A percentile compares a stretch with the other conserved stretches of the same genome.
Evolutionary conservation across 2,888 invertebrate genomes (phyloP).

Genomic region (Auanema freiburgensis): DNA sequence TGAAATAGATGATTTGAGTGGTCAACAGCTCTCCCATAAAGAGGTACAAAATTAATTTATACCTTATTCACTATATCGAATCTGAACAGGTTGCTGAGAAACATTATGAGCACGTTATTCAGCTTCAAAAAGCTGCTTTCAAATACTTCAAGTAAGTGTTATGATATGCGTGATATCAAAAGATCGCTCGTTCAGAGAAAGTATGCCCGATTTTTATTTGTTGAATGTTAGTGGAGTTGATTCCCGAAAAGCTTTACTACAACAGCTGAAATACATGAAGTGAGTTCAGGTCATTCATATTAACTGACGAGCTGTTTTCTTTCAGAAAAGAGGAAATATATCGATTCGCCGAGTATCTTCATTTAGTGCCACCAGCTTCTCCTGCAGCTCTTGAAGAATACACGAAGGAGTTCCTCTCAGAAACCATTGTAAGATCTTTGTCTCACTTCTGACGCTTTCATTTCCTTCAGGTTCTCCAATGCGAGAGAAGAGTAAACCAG

Average conservation of each 20-base stretch:
- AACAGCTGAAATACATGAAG: conserved; percentile 74
- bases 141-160: conserved; percentile 66
- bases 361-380: conserved; percentile 76
- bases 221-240: conserved; percentile 95
- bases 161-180: neutral
- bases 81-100: conserved; percentile 76
- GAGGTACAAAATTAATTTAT: conserved; percentile 37
- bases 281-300: conserved; percentile 16
- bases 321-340: conserved; percentile 78
- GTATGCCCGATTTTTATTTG: conserved; percentile 80
- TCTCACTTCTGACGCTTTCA: conserved; percentile 20
- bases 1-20: conserved; percentile 83
- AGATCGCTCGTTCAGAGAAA: conserved; percentile 35
- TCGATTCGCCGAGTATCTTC: conserved; percentile 82
- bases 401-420: conserved; percentile 80
- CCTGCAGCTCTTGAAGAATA: conserved; percentile 20
- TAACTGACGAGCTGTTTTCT: conserved; percentile 29
- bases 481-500: conserved; percentile 67
- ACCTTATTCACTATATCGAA: neutral
- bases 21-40: conserved; percentile 49
- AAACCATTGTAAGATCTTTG: conserved; percentile 80
- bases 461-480: conserved; percentile 41
- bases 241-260: conserved; percentile 79
- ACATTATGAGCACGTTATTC: conserved; percentile 89
- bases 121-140: conserved; percentile 90